phyloP scores from a whole-genome alignment of 2,888 invertebrate species.

The Elegia similella region DNA sequence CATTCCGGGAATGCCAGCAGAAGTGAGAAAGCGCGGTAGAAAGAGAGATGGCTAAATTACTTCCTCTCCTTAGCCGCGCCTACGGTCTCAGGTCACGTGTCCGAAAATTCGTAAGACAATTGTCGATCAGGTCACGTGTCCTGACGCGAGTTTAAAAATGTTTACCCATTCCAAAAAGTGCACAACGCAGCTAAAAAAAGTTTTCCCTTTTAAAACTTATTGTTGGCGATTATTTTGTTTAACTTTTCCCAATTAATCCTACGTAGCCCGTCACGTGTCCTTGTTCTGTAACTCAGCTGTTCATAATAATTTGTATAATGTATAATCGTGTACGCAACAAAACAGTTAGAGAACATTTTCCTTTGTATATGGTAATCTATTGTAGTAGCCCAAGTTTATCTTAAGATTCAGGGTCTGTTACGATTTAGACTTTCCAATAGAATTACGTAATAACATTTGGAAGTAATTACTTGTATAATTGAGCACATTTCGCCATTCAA shows the following conservation, averaged over 20 bases:
- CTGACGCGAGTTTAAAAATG: no score
- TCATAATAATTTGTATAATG: not conserved
- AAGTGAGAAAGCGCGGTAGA: no score
- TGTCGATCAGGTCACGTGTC: no score
- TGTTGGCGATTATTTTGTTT: not conserved
- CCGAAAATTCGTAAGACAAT: no score
- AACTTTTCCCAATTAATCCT: not conserved
- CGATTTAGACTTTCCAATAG: constrained; percentile 8
- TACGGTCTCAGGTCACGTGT: no score
- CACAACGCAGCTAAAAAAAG: no score
- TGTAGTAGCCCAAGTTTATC: constrained; percentile 19
- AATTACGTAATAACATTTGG: constrained; percentile 10
- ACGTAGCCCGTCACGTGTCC: not conserved
- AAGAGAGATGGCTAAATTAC: no score
- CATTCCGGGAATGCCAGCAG: no score
- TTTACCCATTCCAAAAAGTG: no score
- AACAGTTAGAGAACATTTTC: not conserved
- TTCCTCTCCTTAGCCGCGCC: no score
- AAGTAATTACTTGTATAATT: not conserved
- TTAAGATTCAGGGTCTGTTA: constrained; percentile 17
- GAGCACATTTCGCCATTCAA: not conserved
- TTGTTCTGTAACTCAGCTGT: not conserved
- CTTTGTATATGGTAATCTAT: constrained; percentile 12
- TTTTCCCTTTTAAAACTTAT: no score
- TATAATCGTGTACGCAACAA: not conserved